Evolutionary conservation across 1,140 invertebrate species (phyloP), one percentile per base, ranked within the genome.

Genomic region (Zaprionus ornatus): DNA sequence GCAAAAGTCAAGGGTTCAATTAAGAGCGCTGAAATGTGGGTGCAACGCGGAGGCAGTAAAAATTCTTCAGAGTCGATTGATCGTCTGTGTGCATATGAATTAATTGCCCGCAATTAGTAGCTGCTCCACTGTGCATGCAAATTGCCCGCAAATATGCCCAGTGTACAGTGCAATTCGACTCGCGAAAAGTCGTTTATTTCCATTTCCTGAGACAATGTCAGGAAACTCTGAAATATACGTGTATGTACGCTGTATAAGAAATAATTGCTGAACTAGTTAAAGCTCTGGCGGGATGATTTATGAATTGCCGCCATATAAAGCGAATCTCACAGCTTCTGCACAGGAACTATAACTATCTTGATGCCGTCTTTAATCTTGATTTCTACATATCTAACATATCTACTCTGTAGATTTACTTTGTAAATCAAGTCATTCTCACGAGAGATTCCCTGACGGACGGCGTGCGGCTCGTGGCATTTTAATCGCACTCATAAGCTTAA

Each of bases 381-480:
- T 19, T 56, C 55, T 25, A 69, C 56, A 55, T 55, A 62, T 52
- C 27, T 5, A 27, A 7, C 23, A 56, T 7, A 54, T 23, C 15
- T 54, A 12, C 4, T 3, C 25, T 0, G 61, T 48, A 61, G 25
- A 71, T 54, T 69, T 27, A 19, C 17, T 56, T 37, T 29, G 50
- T 82, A 77, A 87, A 87, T 80, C 59, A 77, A 70, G 17, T 19
- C 29, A 71, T 54, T 72, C 52, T 17, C 4, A 32, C 48, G 37
- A 37, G 10, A 57, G 54, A 13, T 50, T 23, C 45, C 45, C 13
- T 50, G 59, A 17, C n/a, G n/a, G n/a, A n/a, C 12, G 62, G 15
- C 67, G 67, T 62, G 45, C 25, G 55, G 72, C 77, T 87, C 73
- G 79, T 86, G 79, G 59, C 83, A 69, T 50, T 74, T 70, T 77